Conservation (phyloP, 2,113 vertebrate genomes). For the Hymenochirus boettgeri region DNA sequence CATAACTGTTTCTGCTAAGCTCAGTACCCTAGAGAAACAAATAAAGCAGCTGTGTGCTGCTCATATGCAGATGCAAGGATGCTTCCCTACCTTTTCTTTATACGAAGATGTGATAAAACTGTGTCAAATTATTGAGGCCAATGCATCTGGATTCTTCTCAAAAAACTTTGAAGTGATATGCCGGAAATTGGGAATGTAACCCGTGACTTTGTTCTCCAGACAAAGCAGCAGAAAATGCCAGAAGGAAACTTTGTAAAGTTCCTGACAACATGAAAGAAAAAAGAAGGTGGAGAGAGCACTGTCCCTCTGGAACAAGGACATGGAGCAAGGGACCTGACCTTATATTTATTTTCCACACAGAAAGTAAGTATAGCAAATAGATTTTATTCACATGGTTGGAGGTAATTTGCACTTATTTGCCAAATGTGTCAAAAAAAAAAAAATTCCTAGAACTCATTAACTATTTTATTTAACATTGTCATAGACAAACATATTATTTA, state of each 20-base stretch:
- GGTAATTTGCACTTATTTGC: no score
- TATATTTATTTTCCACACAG: no score
- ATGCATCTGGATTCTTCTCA: slow-evolving; percentile 2
- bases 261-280: neutral
- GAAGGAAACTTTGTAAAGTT: slow-evolving; percentile 22
- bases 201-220: no score
- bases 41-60: slow-evolving; percentile 21
- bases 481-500: no score
- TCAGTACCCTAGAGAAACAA: slow-evolving; percentile 12
- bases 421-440: no score
- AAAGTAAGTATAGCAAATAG: neutral
- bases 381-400: no score
- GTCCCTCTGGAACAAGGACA: no score
- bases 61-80: slow-evolving; percentile 35
- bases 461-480: no score
- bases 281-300: neutral
- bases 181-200: neutral
- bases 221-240: neutral
- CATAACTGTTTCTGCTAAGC: slow-evolving; percentile 25
- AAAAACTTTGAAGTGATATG: neutral
- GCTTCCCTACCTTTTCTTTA: slow-evolving; percentile 17
- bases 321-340: no score
- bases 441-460: no score
- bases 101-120: slow-evolving; percentile 9
- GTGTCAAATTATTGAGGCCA: slow-evolving; percentile 31